These are phyloP conservation scores for Heliconius hortense DNA, from an alignment of 2,888 invertebrate genomes.

Conservation along the genomic window DNA sequence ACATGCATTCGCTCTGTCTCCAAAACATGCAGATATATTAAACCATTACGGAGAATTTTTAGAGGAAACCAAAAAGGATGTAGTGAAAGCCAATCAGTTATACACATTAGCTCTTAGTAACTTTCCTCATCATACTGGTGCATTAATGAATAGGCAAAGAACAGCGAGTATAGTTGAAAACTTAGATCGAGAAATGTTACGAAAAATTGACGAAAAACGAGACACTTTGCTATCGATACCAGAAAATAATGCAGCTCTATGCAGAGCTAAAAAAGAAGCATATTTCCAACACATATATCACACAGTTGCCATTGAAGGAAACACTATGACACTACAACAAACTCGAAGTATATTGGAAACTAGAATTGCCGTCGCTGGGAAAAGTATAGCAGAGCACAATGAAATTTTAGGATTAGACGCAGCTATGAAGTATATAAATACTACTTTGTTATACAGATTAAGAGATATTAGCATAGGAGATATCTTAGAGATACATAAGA, in stretches of 20 bases:
- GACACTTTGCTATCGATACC: constrained; percentile 91
- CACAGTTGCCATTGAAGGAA: constrained; percentile 98
- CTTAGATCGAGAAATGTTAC: constrained; percentile 89
- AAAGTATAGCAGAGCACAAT: constrained; percentile 97
- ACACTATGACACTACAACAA: constrained; percentile 96
- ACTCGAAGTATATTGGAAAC: constrained; percentile 96
- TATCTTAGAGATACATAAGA: constrained; percentile 94
- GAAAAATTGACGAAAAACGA: constrained; percentile 91
- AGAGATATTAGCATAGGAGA: constrained; percentile 91
- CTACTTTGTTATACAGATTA: constrained; percentile 89
- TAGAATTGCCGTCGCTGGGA: constrained; percentile 87
- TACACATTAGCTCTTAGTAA: constrained; percentile 92
- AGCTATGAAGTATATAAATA: constrained; percentile 95
- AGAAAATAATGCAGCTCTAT: constrained; percentile 88
- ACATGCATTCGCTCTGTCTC: constrained; percentile 95
- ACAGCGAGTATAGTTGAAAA: constrained; percentile 95
- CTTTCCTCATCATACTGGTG: constrained; percentile 91
- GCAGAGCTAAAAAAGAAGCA: constrained; percentile 95
- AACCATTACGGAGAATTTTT: constrained; percentile 96
- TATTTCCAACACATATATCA: constrained; percentile 98
- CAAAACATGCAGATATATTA: constrained; percentile 95
- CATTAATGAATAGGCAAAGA: constrained; percentile 89
- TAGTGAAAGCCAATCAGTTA: constrained; percentile 94
- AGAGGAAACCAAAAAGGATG: constrained; percentile 91
- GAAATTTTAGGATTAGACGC: constrained; percentile 97